These are phyloP conservation scores for Barnardius zonarius DNA, from an alignment of 2,113 vertebrate species.

Conservation along the genomic window DNA sequence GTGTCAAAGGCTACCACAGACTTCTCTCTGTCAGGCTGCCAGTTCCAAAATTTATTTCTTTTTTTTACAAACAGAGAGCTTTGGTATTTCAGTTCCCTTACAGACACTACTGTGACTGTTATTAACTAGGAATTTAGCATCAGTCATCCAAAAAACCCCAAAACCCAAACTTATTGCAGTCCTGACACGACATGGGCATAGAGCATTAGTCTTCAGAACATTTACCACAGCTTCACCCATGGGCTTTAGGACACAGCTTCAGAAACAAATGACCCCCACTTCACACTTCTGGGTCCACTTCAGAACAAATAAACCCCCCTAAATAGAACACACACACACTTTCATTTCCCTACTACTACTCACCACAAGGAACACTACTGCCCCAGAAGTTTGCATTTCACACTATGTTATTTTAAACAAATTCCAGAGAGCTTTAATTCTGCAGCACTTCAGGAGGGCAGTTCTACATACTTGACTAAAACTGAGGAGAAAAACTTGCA, in stretches of 20 bases:
- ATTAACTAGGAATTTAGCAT: background rate
- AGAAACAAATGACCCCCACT: background rate
- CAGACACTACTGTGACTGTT: background rate
- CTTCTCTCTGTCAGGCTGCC: background rate
- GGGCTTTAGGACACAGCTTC: background rate
- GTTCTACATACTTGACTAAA: background rate
- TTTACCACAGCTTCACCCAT: background rate
- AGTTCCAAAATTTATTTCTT: background rate
- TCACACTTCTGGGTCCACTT: background rate
- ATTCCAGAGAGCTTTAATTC: background rate
- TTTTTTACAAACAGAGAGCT: background rate
- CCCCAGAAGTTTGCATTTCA: background rate
- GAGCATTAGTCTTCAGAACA: background rate
- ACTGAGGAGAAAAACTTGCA: background rate
- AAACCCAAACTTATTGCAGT: background rate
- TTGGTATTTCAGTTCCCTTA: background rate
- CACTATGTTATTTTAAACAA: background rate
- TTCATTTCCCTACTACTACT: background rate
- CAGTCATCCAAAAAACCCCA: background rate
- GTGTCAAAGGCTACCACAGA: background rate
- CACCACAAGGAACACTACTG: accelerated
- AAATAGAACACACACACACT: background rate
- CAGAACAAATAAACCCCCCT: background rate
- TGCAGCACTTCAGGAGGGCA: background rate
- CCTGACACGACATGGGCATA: background rate